Evolutionary conservation across 2,888 invertebrate genomes (phyloP).

Genomic region (Eupithecia centaureata): DNA sequence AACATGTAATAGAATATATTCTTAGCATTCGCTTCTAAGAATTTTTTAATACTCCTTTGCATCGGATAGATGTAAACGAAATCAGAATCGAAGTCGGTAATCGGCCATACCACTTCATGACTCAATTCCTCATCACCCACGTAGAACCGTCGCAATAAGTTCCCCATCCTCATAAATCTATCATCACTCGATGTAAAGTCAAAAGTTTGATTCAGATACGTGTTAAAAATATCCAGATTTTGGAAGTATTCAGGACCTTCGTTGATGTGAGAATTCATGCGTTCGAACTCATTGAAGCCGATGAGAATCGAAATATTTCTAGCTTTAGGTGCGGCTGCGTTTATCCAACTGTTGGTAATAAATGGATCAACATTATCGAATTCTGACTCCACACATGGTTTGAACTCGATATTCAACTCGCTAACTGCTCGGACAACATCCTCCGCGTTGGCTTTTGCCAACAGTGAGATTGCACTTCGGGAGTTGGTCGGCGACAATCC

Average conservation of each 20-base stretch:
- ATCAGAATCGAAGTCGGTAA: conserved; percentile 61
- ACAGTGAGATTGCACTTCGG: conserved; percentile 51
- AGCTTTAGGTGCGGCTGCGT: conserved; percentile 51
- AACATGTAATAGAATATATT: conserved; percentile 64
- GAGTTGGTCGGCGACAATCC: conserved; percentile 47
- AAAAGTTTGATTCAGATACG: conserved; percentile 43
- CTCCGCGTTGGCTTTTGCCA: conserved; percentile 46
- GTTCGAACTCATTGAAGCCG: conserved; percentile 62
- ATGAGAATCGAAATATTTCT: conserved; percentile 54
- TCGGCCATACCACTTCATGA: conserved; percentile 38
- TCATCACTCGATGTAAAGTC: conserved; percentile 32
- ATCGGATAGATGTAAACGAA: conserved; percentile 55
- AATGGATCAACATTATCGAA: conserved; percentile 57
- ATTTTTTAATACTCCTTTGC: conserved; percentile 54
- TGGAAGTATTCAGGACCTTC: conserved; percentile 43
- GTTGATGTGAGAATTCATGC: conserved; percentile 36
- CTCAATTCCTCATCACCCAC: conserved; percentile 54
- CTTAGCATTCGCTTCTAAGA: conserved; percentile 45
- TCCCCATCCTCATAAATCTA: conserved; percentile 44
- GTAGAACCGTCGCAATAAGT: conserved; percentile 55
- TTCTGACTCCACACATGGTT: conserved; percentile 59
- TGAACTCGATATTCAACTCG: conserved; percentile 47
- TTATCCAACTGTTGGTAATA: conserved; percentile 53
- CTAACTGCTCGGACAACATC: conserved; percentile 48
- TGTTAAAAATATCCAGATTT: conserved; percentile 44